A percentile compares a stretch with the other conserved stretches of the same genome.
Evolutionary conservation across 2,888 invertebrate species (phyloP).

Genomic region (Melinaea marsaeus): DNA sequence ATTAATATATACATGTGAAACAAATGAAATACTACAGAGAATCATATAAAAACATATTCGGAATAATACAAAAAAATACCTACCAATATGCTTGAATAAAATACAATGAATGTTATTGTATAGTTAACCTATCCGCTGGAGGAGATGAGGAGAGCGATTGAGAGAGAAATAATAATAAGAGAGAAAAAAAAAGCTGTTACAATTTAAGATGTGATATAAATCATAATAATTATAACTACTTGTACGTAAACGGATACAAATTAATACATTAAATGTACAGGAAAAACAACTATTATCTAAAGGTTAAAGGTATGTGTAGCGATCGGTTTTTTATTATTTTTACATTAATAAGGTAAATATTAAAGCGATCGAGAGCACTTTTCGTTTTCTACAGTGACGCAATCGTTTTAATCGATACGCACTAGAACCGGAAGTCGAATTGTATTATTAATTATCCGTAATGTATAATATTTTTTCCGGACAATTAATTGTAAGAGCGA

Average conservation of each 20-base stretch:
- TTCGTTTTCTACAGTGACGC: slow-evolving; percentile 5
- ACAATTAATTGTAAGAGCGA: too few species aligned
- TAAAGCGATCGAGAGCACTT: background rate
- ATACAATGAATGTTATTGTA: too few species aligned
- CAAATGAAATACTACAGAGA: too few species aligned
- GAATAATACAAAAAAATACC: too few species aligned
- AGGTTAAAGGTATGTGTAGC: slow-evolving; percentile 31
- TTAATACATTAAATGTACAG: slow-evolving; percentile 29
- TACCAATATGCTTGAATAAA: too few species aligned
- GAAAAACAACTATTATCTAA: slow-evolving; percentile 33
- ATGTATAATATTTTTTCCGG: too few species aligned
- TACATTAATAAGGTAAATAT: slow-evolving; percentile 7
- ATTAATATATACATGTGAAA: too few species aligned
- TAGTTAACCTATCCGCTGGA: background rate
- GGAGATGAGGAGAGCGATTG: slow-evolving; percentile 20
- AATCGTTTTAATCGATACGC: background rate
- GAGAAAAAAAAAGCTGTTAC: background rate
- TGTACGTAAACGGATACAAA: slow-evolving; percentile 46
- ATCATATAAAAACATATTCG: too few species aligned
- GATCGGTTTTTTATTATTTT: slow-evolving; percentile 15
- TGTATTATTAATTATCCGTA: too few species aligned
- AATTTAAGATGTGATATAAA: slow-evolving; percentile 18
- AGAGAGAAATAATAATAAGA: background rate
- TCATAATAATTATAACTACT: slow-evolving; percentile 25
- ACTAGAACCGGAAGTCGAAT: too few species aligned